Base-by-base conservation (phyloP, 2,113 vertebrate species). In the Trogon melanurus region DNA sequence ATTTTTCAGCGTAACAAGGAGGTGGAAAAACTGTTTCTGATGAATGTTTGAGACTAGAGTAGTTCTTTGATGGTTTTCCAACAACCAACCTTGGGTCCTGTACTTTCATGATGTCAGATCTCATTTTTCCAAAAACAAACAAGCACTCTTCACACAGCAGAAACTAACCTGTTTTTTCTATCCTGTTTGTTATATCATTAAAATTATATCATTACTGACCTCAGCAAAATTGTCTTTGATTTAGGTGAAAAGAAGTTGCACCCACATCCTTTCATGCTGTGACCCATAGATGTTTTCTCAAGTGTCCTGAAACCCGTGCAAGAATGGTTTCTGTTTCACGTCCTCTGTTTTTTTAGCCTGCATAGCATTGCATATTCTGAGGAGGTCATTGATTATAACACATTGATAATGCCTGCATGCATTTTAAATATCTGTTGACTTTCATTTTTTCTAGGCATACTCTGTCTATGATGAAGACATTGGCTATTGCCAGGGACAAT, bases 401-500 rank as follows among this genome's bases (percentile, higher is more conserved):
- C 13, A 58, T 7, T 21, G 51, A 14, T 61, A 54, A 29, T 54
- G n/a, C 17, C 44, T 38, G 18, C 1, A 0, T 84, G 41, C 45
- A 29, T 89, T 89, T 85, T 60, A 80, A 95, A 61, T 23, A 13
- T n/a, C 21, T 17, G 17, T 20, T 73, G 15, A 12, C 72, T 74
- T 95, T 54, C 80, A 36, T 95, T 58, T 97, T 57, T 18, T 88
- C 53, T 91, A 99, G 99, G 99, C 99, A 18, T 99, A 99, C 89
- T 99, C 99, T n/a, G 99, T 99, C 51, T 99, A 99, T 32, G 99
- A 99, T 84, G 99, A 99, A 92, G 99, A 99, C 95, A 99, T 99
- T n/a, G 99, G 99, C 38, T 99, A 99, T 83, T 99, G 99, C 97
- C 99, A 99, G 96, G 99, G 99, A 70, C 99, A 99, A 97, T 99